phyloP scores from a whole-genome alignment of 2,797 vertebrate genomes.

The Intellagama lesueurii region DNA sequence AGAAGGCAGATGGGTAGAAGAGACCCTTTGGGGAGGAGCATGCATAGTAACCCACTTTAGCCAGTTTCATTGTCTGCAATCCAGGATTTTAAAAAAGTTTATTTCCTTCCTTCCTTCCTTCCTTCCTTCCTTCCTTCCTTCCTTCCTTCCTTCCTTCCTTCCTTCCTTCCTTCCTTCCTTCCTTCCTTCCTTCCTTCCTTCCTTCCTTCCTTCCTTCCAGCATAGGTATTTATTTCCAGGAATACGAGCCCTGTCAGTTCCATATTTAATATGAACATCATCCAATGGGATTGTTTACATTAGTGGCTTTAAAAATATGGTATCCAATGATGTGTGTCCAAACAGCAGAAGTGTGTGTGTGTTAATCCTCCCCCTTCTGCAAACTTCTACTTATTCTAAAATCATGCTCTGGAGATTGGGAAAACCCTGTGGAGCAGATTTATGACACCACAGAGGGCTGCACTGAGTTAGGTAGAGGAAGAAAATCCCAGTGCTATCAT shows the following conservation, averaged over 20 bases:
- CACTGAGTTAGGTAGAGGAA: not conserved
- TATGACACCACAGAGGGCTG: not conserved
- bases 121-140: too few relatives aligned
- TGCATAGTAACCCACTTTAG: too few relatives aligned
- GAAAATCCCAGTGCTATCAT: not conserved
- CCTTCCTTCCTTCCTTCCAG: too few relatives aligned
- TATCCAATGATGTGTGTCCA: not conserved
- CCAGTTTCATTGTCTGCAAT: too few relatives aligned
- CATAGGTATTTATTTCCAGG: too few relatives aligned
- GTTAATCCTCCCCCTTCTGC: not conserved
- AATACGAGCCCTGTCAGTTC: too few relatives aligned
- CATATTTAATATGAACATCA: rapidly evolving
- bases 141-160: too few relatives aligned
- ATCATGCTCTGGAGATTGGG: not conserved
- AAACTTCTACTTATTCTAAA: not conserved
- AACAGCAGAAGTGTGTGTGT: too few relatives aligned
- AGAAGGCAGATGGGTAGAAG: too few relatives aligned
- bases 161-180: too few relatives aligned
- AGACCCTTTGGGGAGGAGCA: too few relatives aligned
- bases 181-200: too few relatives aligned
- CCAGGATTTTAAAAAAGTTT: not conserved
- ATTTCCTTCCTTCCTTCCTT: not conserved
- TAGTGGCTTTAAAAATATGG: not conserved
- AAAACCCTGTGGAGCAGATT: not conserved
- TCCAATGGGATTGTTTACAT: not conserved